phyloP scores from a whole-genome alignment of 2,797 vertebrate genomes.

The Neomorphus geoffroyi region DNA sequence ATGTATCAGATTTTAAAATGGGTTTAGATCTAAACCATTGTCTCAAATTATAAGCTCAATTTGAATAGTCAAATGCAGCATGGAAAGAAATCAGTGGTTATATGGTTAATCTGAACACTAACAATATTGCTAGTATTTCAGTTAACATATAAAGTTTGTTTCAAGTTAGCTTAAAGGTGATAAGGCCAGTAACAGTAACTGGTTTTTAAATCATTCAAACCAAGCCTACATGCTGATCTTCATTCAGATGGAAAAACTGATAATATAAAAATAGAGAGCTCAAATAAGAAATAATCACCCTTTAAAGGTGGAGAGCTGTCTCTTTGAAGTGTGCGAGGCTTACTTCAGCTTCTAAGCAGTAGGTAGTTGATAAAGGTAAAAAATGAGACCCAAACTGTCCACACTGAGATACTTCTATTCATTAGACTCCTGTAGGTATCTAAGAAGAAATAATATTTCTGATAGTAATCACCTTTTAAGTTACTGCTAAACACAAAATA shows the following conservation, averaged over 20 bases:
- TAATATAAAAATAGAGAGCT: slow-evolving; percentile 1
- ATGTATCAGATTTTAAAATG: not conserved
- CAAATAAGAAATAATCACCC: slow-evolving; percentile 33
- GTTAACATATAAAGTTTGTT: not conserved
- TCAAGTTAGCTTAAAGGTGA: slow-evolving; percentile 4
- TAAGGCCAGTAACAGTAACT: not conserved
- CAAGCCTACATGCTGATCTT: slow-evolving; percentile 30
- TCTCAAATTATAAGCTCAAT: not conserved
- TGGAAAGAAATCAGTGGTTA: not conserved
- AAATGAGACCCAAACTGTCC: not conserved
- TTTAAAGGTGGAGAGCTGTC: not conserved
- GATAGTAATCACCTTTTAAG: slow-evolving; percentile 1
- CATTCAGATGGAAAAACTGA: not conserved
- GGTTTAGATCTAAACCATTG: not conserved
- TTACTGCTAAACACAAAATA: slow-evolving; percentile 40
- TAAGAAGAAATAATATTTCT: slow-evolving; percentile 34
- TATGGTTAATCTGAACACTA: not conserved
- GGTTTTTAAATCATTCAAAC: slow-evolving; percentile 31
- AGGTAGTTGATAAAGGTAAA: slow-evolving; percentile 9
- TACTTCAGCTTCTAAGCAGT: not conserved
- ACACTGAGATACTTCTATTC: slow-evolving; percentile 4
- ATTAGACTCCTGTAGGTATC: not conserved
- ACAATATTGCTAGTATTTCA: not conserved
- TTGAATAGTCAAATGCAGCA: not conserved
- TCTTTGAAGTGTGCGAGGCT: not conserved